Percentiles rank a stretch among this genome's conserved stretches.
phyloP scores from a whole-genome alignment of 2,113 vertebrate species.

The Gopherus evgoodei region DNA sequence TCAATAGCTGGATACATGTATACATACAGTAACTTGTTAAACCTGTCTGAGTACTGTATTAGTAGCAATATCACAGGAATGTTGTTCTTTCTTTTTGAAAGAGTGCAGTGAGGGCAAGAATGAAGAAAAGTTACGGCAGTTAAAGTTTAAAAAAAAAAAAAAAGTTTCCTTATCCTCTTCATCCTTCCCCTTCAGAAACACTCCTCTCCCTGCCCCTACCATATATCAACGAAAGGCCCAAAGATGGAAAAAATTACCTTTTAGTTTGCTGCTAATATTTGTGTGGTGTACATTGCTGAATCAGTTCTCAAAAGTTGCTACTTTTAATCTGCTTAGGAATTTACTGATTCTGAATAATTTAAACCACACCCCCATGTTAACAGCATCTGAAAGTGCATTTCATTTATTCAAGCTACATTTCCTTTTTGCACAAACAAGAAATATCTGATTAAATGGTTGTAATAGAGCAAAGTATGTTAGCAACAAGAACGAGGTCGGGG shows the following conservation, averaged over 20 bases:
- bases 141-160: background rate
- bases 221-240: background rate
- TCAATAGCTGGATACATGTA: background rate
- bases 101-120: constrained; percentile 53
- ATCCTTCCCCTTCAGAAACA: constrained; percentile 49
- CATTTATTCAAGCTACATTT: constrained; percentile 15
- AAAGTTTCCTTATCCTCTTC: constrained; percentile 33
- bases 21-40: constrained; percentile 55
- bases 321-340: background rate
- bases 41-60: constrained; percentile 62
- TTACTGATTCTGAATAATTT: background rate
- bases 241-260: background rate
- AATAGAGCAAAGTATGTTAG: background rate
- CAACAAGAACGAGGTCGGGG: no score
- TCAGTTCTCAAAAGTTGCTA: background rate
- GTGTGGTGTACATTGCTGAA: background rate
- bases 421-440: constrained; percentile 27
- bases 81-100: constrained; percentile 55
- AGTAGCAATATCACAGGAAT: constrained; percentile 61
- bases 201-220: background rate
- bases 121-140: constrained; percentile 4
- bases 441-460: background rate
- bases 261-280: background rate
- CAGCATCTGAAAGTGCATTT: background rate
- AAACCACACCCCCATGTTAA: background rate